A percentile compares a stretch with the other conserved stretches of the same genome.
phyloP scores from a whole-genome alignment of 1,140 invertebrate species.

The Caenorhabditis briggsae region DNA sequence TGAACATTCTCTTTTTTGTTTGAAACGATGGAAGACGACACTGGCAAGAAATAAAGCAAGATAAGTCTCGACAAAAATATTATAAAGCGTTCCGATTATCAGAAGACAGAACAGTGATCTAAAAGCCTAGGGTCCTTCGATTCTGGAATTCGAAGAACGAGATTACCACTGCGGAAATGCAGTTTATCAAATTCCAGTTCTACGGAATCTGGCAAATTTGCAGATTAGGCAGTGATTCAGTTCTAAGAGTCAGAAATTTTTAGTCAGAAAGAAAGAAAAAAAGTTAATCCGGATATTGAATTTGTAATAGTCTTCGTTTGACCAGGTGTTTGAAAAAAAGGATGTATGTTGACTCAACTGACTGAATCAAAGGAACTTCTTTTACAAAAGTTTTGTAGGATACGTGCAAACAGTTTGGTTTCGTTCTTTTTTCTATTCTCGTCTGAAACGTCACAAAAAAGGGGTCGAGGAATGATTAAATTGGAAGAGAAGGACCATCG shows the following conservation, averaged over 20 bases:
- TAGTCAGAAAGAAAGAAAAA: not conserved
- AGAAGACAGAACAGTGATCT: too few relatives aligned
- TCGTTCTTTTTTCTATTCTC: not conserved
- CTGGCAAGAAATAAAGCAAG: not conserved
- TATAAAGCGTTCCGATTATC: too few relatives aligned
- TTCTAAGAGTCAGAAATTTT: conserved; percentile 10
- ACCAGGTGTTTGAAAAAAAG: conserved; percentile 11
- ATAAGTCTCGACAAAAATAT: not conserved
- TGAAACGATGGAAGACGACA: not conserved
- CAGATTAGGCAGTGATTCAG: conserved; percentile 14
- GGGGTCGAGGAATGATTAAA: not conserved
- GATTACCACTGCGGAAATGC: not conserved
- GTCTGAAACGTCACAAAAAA: not conserved
- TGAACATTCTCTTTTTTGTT: conserved; percentile 5
- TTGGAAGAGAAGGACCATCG: conserved; percentile 8
- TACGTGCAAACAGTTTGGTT: conserved; percentile 17
- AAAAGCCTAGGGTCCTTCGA: not conserved
- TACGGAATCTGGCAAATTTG: conserved; percentile 11
- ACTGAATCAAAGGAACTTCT: conserved; percentile 3
- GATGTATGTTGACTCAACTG: not conserved
- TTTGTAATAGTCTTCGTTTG: conserved; percentile 15
- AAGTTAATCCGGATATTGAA: not conserved
- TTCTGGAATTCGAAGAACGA: not conserved
- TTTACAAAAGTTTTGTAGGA: not conserved
- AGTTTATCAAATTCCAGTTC: conserved; percentile 16